A percentile compares a stretch with the other conserved stretches of the same genome.
Evolutionary conservation across 2,113 vertebrate species (phyloP).

Genomic region (Tylochromis polylepis): DNA sequence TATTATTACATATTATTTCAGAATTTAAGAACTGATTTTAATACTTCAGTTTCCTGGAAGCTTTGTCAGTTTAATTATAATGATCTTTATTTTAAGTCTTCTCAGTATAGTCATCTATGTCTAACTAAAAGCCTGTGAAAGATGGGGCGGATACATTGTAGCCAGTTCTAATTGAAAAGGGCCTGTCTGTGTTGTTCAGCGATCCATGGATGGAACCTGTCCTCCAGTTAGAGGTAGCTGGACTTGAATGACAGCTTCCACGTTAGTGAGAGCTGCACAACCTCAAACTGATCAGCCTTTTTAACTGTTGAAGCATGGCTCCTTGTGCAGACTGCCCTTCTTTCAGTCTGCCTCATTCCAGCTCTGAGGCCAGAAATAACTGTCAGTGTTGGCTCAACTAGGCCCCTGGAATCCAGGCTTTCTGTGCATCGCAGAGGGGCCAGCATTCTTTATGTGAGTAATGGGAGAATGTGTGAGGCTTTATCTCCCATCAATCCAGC

Average conservation of each 20-base stretch:
- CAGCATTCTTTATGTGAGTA: constrained; percentile 53
- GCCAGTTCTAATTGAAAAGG: constrained; percentile 52
- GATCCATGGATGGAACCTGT: constrained; percentile 57
- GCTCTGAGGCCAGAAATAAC: constrained; percentile 51
- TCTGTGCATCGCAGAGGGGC: constrained; percentile 13
- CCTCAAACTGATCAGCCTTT: constrained; percentile 60
- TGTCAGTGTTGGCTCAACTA: constrained; percentile 48
- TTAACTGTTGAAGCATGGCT: constrained; percentile 64
- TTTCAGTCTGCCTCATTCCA: constrained; percentile 36
- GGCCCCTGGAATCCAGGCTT: constrained; percentile 27
- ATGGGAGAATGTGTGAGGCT: constrained; percentile 52
- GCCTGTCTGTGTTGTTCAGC: constrained; percentile 56
- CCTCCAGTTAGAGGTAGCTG: constrained; percentile 50
- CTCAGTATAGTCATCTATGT: not conserved
- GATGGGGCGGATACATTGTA: not conserved
- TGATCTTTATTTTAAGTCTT: not conserved
- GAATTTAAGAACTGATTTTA: not conserved
- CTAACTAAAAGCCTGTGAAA: constrained; percentile 25
- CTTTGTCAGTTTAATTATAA: constrained; percentile 1
- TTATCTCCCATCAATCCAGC: constrained; percentile 47
- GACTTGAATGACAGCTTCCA: constrained; percentile 63
- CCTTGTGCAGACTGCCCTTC: not conserved
- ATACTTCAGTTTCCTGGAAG: not conserved
- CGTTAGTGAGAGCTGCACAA: constrained; percentile 45
- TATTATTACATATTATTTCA: not conserved